Base-by-base conservation (phyloP, 2,113 vertebrate genomes). In the Eclectus roratus region DNA sequence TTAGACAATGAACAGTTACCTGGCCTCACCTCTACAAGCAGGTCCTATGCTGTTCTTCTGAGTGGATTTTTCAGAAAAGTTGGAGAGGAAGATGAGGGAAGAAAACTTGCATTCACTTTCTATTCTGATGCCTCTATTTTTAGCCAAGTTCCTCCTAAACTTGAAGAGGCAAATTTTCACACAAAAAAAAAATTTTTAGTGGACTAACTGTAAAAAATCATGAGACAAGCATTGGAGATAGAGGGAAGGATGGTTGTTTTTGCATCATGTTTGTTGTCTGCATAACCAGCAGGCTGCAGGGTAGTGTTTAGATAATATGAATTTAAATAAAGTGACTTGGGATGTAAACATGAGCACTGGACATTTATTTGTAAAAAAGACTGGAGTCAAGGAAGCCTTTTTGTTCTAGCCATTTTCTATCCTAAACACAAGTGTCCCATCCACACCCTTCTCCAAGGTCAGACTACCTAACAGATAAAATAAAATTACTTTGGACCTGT, bases 181-280 rank as follows among this genome's bases (percentile, higher is more conserved):
- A 8, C 55, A 79, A n/a, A 8, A 68, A 78, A 37, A 28, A 18
- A 13, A 11, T 25, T 79, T 95, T 89, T 91, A 96, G 90, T 49
- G 76, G 73, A 92, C 61, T 92, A 92, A 91, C 81, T 96, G 93
- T 97, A 94, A 94, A 95, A 50, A 93, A 92, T 19, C 53, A 39
- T 33, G 80, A 88, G 43, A 58, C 28, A 86, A 91, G 64, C 39
- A 63, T 2, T 89, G 89, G 81, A 88, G 55, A 61, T 33, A 83
- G 73, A 88, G 20, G 73, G 58, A 80, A 95, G 74, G 56, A 80
- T 64, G 84, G 52, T 27, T 61, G 72, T 4, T 74, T 89, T 92
- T 81, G 70, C 79, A 86, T 95, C 58, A 55, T 14, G 76, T 93
- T 92, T 49, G 20, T 88, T 86, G 53, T 49, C 47, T 28, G 63